phyloP scores from a whole-genome alignment of 2,113 vertebrate genomes.

The Panurus biarmicus region DNA sequence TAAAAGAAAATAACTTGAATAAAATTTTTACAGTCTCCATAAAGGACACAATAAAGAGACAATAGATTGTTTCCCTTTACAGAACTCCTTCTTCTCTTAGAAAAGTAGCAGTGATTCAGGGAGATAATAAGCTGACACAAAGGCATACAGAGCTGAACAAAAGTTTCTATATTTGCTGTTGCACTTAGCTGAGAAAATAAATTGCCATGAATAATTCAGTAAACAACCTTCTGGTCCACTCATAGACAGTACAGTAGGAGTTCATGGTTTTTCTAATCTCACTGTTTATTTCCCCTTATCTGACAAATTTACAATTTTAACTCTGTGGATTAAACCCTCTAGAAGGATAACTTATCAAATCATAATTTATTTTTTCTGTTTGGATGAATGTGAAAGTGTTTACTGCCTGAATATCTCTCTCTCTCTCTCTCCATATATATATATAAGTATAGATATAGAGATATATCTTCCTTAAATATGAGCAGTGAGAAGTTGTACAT shows the following conservation, averaged over 20 bases:
- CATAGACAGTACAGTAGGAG: not conserved
- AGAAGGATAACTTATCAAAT: not conserved
- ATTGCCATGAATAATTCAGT: not conserved
- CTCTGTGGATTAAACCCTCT: not conserved
- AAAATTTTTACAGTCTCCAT: not conserved
- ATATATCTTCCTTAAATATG: not conserved
- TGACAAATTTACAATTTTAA: not conserved
- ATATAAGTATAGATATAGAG: too few species aligned
- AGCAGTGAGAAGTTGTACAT: not conserved
- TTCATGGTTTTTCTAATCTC: not conserved
- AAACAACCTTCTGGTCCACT: not conserved
- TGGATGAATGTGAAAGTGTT: not conserved
- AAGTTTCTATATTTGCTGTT: not conserved
- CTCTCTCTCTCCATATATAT: not conserved
- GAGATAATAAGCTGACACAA: not conserved
- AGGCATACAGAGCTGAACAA: not conserved
- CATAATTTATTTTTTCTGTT: not conserved
- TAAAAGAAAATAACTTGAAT: not conserved
- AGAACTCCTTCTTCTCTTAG: not conserved
- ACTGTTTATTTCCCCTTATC: not conserved
- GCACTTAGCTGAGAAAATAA: not conserved
- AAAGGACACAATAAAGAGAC: not conserved
- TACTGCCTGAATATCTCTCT: not conserved
- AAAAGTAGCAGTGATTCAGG: not conserved
- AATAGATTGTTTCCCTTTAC: not conserved